A percentile compares a stretch with the other conserved stretches of the same genome.
phyloP scores from a whole-genome alignment of 1,140 invertebrate species.

The Lordiphosa stackelbergi region DNA sequence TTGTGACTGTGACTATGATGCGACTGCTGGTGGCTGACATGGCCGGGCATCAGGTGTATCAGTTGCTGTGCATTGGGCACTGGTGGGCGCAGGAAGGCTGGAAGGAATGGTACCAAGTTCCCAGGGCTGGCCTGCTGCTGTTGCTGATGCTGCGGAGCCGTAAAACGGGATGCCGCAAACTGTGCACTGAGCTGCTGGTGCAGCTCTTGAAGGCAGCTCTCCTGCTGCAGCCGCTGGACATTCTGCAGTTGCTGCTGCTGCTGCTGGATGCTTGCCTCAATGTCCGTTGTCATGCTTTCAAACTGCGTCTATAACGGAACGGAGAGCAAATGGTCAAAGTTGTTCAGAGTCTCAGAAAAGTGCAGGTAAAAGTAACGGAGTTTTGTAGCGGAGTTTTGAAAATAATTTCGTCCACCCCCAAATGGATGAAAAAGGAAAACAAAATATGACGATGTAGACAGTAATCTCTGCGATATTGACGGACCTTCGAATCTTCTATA shows the following conservation, averaged over 20 bases:
- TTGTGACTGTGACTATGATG: slow-evolving; percentile 21
- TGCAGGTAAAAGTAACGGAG: no score
- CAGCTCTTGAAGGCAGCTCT: slow-evolving; percentile 56
- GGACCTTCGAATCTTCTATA: no score
- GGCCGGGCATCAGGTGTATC: slow-evolving; percentile 36
- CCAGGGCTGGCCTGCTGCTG: slow-evolving; percentile 30
- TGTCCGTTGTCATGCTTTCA: slow-evolving; percentile 56
- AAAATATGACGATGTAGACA: no score
- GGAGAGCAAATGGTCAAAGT: neutral
- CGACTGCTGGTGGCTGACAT: slow-evolving; percentile 20
- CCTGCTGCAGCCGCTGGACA: slow-evolving; percentile 53
- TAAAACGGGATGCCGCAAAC: slow-evolving; percentile 30
- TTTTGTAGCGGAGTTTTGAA: no score
- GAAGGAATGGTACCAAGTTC: slow-evolving; percentile 57
- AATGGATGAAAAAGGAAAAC: no score
- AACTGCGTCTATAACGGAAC: slow-evolving; percentile 43
- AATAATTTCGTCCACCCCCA: no score
- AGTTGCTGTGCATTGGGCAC: slow-evolving; percentile 34
- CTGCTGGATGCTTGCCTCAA: slow-evolving; percentile 49
- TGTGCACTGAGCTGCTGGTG: slow-evolving; percentile 58
- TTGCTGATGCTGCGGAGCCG: slow-evolving; percentile 23
- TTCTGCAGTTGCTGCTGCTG: slow-evolving; percentile 52
- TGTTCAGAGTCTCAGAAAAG: neutral
- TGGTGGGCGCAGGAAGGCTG: slow-evolving; percentile 55
- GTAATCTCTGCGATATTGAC: no score